A percentile compares a stretch with the other conserved stretches of the same genome.
phyloP scores from a whole-genome alignment of 2,797 vertebrate species.

The Ibycter americanus region DNA sequence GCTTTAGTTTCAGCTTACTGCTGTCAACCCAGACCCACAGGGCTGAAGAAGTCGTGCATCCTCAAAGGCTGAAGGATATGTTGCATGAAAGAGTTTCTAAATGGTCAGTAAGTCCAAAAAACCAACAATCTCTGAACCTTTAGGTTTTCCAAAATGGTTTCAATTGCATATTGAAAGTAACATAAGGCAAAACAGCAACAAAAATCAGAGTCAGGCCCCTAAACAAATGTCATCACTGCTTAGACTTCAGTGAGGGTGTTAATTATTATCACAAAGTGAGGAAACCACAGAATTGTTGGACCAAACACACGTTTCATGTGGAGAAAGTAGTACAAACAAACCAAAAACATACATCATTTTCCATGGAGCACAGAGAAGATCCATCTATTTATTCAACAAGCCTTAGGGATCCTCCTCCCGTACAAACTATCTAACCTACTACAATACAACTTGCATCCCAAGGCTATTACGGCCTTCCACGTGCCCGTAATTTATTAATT shows the following conservation, averaged over 20 bases:
- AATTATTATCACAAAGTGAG: constrained; percentile 68
- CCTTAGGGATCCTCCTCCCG: constrained; percentile 21
- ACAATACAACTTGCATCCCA: neutral
- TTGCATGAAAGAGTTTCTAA: neutral
- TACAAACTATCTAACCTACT: constrained; percentile 26
- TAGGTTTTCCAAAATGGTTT: neutral
- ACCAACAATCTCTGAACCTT: neutral
- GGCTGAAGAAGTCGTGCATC: neutral
- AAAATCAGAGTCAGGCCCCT: constrained; percentile 40
- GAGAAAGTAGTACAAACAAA: constrained; percentile 60
- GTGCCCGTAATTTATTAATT: constrained; percentile 5
- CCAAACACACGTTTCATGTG: constrained; percentile 54
- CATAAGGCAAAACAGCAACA: constrained; percentile 33
- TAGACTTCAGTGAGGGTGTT: constrained; percentile 58
- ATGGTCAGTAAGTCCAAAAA: neutral
- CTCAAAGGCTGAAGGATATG: neutral
- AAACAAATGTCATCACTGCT: constrained; percentile 54
- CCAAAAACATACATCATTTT: constrained; percentile 55
- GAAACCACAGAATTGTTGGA: constrained; percentile 65
- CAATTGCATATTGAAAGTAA: neutral
- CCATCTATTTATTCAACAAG: constrained; percentile 27
- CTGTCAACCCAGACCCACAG: neutral
- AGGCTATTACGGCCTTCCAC: neutral
- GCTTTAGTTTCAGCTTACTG: neutral
- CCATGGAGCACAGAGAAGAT: neutral